Percentiles rank a stretch among this genome's conserved stretches.
Evolutionary conservation across 2,113 vertebrate species (phyloP).

Genomic region (Canis aureus): DNA sequence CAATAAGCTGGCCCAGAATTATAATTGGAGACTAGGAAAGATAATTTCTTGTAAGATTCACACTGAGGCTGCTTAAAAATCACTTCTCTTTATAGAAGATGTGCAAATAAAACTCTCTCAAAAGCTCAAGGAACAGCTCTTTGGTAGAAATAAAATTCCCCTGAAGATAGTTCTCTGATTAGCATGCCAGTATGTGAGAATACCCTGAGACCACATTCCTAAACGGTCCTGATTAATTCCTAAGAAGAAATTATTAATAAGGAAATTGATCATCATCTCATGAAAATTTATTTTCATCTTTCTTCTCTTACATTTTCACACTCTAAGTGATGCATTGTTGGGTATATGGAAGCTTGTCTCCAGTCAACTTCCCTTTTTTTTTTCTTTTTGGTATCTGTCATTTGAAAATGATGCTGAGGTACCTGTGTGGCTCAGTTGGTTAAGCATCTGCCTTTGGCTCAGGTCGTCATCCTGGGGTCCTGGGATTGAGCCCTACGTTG

Average conservation of each 20-base stretch:
- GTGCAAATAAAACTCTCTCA: background rate
- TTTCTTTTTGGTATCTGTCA: background rate
- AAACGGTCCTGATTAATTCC: background rate
- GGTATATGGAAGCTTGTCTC: background rate
- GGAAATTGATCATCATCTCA: background rate
- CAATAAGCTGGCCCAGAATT: background rate
- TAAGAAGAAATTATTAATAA: background rate
- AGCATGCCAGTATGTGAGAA: background rate
- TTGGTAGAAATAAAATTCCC: background rate
- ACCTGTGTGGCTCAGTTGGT: background rate
- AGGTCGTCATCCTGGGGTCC: background rate
- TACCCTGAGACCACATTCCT: background rate
- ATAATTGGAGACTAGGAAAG: background rate
- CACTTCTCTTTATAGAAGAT: background rate
- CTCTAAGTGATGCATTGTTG: background rate
- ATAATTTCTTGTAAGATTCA: background rate
- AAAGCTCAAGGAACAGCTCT: background rate
- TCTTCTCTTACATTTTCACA: slow-evolving; percentile 7
- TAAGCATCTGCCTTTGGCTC: background rate
- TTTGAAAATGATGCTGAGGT: background rate
- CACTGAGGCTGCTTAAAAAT: slow-evolving; percentile 6
- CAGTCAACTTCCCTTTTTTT: background rate
- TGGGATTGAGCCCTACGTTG: background rate
- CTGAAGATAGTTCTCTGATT: slow-evolving; percentile 12
- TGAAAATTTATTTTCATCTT: background rate